phyloP scores from a whole-genome alignment of 37 sponge, comb jelly and placozoan species.

The Diacarnus erythraeanus region DNA sequence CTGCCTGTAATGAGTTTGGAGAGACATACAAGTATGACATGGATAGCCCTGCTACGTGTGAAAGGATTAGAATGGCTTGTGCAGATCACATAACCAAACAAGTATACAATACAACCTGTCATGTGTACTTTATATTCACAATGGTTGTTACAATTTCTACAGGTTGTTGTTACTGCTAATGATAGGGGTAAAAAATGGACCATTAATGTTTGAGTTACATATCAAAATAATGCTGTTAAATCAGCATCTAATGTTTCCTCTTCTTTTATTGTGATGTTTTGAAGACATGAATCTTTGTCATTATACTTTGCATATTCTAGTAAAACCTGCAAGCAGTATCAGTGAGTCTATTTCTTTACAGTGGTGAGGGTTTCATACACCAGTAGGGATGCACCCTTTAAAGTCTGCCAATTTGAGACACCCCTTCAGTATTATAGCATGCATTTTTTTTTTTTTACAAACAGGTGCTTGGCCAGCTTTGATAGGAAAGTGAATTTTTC shows the following conservation, averaged over 20 bases:
- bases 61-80: slow-evolving; percentile 86
- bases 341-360: too few relatives aligned
- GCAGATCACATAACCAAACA: slow-evolving; percentile 60
- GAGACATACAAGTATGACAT: slow-evolving; percentile 30
- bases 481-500: too few relatives aligned
- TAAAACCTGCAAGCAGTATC: too few relatives aligned
- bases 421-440: too few relatives aligned
- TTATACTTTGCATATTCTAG: neutral
- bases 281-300: neutral
- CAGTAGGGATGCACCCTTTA: too few relatives aligned
- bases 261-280: neutral
- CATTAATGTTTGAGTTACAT: neutral
- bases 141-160: neutral
- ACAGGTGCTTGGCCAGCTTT: too few relatives aligned
- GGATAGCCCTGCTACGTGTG: slow-evolving; percentile 82
- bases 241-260: neutral
- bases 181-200: neutral
- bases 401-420: too few relatives aligned
- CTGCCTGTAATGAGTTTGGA: slow-evolving; percentile 57
- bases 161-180: neutral
- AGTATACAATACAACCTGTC: slow-evolving; percentile 17
- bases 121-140: neutral
- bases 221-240: neutral
- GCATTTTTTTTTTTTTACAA: too few relatives aligned
- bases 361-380: slow-evolving; percentile 2